Evolutionary conservation across 2,113 vertebrate species (phyloP), one percentile per base, ranked within the genome.

Genomic region (Suncus etruscus): DNA sequence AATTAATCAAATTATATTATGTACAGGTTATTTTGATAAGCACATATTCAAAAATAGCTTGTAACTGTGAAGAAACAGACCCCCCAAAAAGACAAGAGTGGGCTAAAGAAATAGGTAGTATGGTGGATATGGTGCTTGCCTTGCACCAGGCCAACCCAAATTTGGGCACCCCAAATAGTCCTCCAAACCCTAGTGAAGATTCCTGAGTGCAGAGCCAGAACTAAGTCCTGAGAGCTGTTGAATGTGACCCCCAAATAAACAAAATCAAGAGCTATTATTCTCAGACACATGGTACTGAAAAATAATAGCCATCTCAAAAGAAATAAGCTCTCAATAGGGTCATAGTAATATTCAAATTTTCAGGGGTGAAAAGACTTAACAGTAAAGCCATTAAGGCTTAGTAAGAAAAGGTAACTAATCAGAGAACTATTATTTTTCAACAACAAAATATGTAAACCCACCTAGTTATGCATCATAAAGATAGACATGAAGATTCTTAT

Each of bases 301-400:
- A 73, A 88, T 0, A 89, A 58, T 54, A 75, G 27, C 87, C 47
- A 86, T 10, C 39, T 63, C 61, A 61, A 95, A 6, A 86, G 70
- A 29, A 39, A 39, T 39, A 39, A 79, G 47, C 84, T 94, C 24
- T 77, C 50, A 83, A 76, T 6, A 87, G 8, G 32, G 92, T 86
- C 47, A 91, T 2, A 51, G 14, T 78, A 79, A 66, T 14, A 84
- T 65, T 92, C 48, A 78, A 83, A 82, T 82, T 84, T 85, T 47
- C n/a, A 92, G 61, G 11, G 29, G 90, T 58, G 9, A 94, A 90
- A 91, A 66, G 2, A 27, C 50, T 92, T 78, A 94, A 84, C 29
- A 91, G 73, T 61, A 83, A 92, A 89, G 65, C 29, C 15, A 69
- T 8, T 54, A 61, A 74, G 50, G 39, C 65, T 94, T 84, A 83